Base-by-base conservation (phyloP, 64 coral and sea anemone genomes). In the Astreopora myriophthalma region DNA sequence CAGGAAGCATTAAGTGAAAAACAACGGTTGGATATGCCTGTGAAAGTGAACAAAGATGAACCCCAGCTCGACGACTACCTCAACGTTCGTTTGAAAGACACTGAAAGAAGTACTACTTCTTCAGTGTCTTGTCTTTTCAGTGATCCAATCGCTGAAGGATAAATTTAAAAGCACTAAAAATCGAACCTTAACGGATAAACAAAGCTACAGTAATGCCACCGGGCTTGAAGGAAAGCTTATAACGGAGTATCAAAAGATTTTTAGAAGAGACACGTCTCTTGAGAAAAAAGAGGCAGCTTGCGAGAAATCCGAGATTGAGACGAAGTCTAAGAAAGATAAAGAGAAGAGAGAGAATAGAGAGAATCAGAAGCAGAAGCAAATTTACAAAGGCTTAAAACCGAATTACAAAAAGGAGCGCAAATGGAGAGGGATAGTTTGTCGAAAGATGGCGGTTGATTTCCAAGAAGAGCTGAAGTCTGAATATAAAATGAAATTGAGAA, bases 391-490 rank as follows among this genome's bases (percentile, higher is more conserved):
- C 61, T 64, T 26, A 11, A 64, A 9, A 64, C 9, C 61, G 61
- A 64, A 64, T 5, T 26, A 39, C 90, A 85, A 61, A 61, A 89
- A 33, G 51, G 84, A 29, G 74, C 70, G 68, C 70, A 89, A 17
- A 17, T 16, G 24, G 61, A 23, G 23, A 28, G 23, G 84, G 75
- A 46, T 76, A 85, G 51, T 38, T n/a, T 31, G 76, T 77, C 79
- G 32, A 88, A 55, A 34, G 86, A 89, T 27, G 89, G 85, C 6
- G 25, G 19, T 76, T 19, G 89, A 89, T 23, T 37, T 89, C 37
- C 71, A 89, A 72, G 90, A 93, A 79, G 89, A 89, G 37, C 75
- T 96, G 10, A 86, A 89, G 26, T 62, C 39, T 61, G 90, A 96
- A 34, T 93, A 87, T 62, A 76, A 96, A 72, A 78, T 63, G 3